These are phyloP conservation scores for Aplysina aerophoba DNA, from an alignment of 37 sponge, comb jelly and placozoan genomes.

Conservation along the genomic window DNA sequence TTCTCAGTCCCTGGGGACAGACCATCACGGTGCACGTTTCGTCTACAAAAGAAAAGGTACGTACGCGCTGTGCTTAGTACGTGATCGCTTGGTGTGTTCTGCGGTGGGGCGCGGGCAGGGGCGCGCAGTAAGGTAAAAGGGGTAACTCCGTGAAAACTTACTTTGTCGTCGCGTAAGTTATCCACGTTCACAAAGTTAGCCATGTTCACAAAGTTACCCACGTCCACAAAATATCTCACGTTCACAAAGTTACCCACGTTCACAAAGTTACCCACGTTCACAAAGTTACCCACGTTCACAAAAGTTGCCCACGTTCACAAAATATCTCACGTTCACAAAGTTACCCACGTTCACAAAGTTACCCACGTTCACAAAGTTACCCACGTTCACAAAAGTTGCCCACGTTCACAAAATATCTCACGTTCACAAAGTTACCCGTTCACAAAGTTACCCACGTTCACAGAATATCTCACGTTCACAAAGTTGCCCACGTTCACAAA, in stretches of 20 bases:
- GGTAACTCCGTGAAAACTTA: too few species aligned
- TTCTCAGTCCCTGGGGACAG: too few species aligned
- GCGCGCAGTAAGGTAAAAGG: too few species aligned
- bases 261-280: background rate
- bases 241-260: constrained; percentile 20
- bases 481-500: background rate
- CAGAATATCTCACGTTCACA: constrained; percentile 16
- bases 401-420: background rate
- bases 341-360: constrained; percentile 1
- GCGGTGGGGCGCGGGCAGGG: too few species aligned
- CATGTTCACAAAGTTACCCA: background rate
- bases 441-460: constrained; percentile 27
- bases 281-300: background rate
- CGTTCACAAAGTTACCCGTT: constrained; percentile 1
- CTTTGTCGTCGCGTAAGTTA: too few species aligned
- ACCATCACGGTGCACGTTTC: too few species aligned
- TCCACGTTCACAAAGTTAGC: background rate
- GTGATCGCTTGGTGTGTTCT: too few species aligned
- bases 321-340: background rate
- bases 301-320: too few species aligned
- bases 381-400: constrained; percentile 1
- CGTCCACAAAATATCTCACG: constrained; percentile 18
- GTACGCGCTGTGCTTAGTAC: too few species aligned
- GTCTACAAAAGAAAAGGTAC: too few species aligned
- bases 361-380: constrained; percentile 21